phyloP scores from a whole-genome alignment of 1,140 invertebrate species.

The Papilio polytes region DNA sequence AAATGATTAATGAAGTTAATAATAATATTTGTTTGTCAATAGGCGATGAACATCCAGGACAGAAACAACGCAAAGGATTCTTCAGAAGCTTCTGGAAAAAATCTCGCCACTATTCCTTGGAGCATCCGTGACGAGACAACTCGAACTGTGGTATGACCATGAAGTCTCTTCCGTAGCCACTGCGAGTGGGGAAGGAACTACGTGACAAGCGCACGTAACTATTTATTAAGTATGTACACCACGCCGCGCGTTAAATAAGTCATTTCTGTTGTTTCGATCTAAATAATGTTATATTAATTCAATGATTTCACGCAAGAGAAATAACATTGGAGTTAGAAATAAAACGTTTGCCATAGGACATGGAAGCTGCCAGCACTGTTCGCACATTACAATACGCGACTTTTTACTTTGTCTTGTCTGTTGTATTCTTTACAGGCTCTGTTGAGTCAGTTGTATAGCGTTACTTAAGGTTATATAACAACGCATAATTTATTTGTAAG shows the following conservation, averaged over 20 bases:
- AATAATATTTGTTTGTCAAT: conserved; percentile 69
- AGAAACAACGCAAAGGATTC: conserved; percentile 92
- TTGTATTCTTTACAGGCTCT: conserved; percentile 33
- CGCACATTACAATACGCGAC: conserved; percentile 20
- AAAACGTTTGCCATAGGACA: conserved; percentile 33
- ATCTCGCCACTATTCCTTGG: conserved; percentile 91
- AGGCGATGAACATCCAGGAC: conserved; percentile 87
- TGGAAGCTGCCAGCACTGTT: conserved; percentile 5
- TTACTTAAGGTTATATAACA: conserved; percentile 58
- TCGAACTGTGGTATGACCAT: conserved; percentile 48
- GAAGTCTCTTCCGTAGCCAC: conserved; percentile 55
- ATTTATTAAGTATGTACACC: conserved; percentile 37
- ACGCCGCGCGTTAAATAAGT: conserved; percentile 37
- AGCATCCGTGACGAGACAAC: conserved; percentile 85
- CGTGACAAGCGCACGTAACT: conserved; percentile 35
- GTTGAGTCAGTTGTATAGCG: conserved; percentile 53
- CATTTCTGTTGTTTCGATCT: conserved; percentile 36
- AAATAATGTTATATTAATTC: conserved; percentile 37
- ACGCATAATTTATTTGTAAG: conserved; percentile 72
- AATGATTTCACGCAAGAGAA: conserved; percentile 2
- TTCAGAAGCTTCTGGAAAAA: conserved; percentile 94
- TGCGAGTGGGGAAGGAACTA: conserved; percentile 32
- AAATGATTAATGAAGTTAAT: conserved; percentile 21
- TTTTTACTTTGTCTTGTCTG: conserved; percentile 24
- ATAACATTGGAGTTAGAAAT: conserved; percentile 33